Conservation (phyloP, 2,113 vertebrate genomes). For the Pogonocichla stellata region DNA sequence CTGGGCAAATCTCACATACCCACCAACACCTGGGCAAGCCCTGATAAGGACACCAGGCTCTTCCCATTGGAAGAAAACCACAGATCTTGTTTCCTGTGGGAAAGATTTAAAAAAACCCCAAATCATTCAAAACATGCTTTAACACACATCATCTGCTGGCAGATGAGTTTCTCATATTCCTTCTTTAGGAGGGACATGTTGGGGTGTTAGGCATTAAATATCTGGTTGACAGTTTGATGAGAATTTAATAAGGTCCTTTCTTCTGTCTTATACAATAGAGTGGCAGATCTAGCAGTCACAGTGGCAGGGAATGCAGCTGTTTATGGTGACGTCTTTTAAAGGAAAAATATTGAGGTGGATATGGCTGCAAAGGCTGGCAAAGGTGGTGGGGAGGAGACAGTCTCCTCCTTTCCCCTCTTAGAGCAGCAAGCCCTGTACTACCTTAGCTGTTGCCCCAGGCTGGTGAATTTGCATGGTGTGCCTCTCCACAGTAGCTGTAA, state of each 20-base stretch:
- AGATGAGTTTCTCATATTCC: neutral
- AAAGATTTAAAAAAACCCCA: neutral
- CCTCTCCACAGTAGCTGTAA: neutral
- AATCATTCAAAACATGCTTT: neutral
- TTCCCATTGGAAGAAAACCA: neutral
- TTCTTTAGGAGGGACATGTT: neutral
- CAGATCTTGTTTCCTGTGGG: neutral
- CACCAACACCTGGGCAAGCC: neutral
- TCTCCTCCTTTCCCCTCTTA: neutral
- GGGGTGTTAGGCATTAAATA: neutral
- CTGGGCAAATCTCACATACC: neutral
- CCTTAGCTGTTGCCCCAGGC: neutral
- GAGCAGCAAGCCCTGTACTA: neutral
- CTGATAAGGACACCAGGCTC: neutral
- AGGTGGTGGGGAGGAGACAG: neutral
- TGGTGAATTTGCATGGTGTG: slow-evolving; percentile 12
- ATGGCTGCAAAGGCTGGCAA: neutral
- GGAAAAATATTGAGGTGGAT: rapidly evolving
- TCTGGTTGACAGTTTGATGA: neutral
- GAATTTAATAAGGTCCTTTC: neutral
- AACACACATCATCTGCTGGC: neutral
- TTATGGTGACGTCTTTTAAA: neutral
- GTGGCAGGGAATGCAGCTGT: neutral
- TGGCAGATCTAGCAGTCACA: neutral
- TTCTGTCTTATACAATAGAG: neutral